Evolutionary conservation across 2,888 invertebrate species (phyloP).

Genomic region (Dasysyrphus albostriatus): DNA sequence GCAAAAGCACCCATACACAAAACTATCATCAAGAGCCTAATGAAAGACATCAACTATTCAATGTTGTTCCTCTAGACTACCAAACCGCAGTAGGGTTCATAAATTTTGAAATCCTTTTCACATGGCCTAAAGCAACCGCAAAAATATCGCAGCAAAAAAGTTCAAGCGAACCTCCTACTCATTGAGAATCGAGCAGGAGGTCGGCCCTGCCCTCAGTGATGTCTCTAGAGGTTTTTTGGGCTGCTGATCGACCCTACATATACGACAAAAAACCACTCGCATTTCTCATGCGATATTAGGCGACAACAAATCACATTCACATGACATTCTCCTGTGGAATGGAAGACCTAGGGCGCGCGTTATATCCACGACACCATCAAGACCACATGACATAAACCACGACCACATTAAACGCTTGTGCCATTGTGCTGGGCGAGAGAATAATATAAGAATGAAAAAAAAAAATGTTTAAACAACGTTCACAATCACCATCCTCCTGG

Average conservation of each 20-base stretch:
- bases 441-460: not conserved
- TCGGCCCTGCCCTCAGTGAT: not conserved
- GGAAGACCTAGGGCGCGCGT: conserved; percentile 47
- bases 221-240: conserved; percentile 1
- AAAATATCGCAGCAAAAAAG: conserved; percentile 36
- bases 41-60: conserved; percentile 53
- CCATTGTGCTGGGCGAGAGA: conserved; percentile 21
- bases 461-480: conserved; percentile 18
- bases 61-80: conserved; percentile 47
- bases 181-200: not conserved
- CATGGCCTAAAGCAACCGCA: conserved; percentile 48
- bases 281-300: conserved; percentile 59
- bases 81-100: conserved; percentile 61
- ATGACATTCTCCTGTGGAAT: conserved; percentile 60
- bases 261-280: conserved; percentile 41
- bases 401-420: conserved; percentile 64
- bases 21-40: conserved; percentile 32
- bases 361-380: conserved; percentile 62
- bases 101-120: conserved; percentile 49
- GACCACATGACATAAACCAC: conserved; percentile 72
- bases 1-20: not conserved
- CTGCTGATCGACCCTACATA: conserved; percentile 37
- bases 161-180: conserved; percentile 33
- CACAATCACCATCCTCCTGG: conserved; percentile 45
- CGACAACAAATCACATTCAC: conserved; percentile 73